phyloP scores from a whole-genome alignment of 2,113 vertebrate genomes.

The Hypomesus transpacificus region DNA sequence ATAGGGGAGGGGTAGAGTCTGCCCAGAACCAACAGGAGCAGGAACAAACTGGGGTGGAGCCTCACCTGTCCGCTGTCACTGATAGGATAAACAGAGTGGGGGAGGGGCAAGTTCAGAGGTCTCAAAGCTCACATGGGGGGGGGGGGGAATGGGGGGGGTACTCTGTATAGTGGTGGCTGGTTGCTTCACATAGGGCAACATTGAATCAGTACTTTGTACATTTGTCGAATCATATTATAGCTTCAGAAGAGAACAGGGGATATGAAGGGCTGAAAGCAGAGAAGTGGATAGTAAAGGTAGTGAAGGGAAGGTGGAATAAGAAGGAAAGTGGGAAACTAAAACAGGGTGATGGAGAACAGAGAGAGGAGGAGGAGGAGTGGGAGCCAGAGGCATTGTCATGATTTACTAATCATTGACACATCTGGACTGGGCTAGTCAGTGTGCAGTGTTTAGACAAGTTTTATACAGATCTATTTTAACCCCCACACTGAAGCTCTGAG shows the following conservation, averaged over 20 bases:
- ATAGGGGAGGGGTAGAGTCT: constrained; percentile 93
- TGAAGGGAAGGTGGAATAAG: neutral
- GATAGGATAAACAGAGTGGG: neutral
- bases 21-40: constrained; percentile 87
- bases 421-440: neutral
- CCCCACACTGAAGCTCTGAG: neutral
- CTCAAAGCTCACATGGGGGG: too few relatives aligned
- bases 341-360: constrained; percentile 2
- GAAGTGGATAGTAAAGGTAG: too few relatives aligned
- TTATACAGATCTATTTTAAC: neutral
- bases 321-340: neutral
- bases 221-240: too few relatives aligned
- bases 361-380: neutral
- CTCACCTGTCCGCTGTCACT: constrained; percentile 74
- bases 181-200: too few relatives aligned
- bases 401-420: neutral
- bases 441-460: neutral
- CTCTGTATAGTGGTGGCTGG: too few relatives aligned
- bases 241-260: too few relatives aligned
- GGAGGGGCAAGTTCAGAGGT: neutral
- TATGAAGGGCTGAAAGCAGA: too few relatives aligned
- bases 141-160: too few relatives aligned
- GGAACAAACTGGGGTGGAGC: constrained; percentile 86
- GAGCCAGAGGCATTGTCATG: neutral
- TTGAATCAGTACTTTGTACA: too few relatives aligned